Conservation (phyloP, 2,113 vertebrate species). For the Balaenoptera acutorostrata region DNA sequence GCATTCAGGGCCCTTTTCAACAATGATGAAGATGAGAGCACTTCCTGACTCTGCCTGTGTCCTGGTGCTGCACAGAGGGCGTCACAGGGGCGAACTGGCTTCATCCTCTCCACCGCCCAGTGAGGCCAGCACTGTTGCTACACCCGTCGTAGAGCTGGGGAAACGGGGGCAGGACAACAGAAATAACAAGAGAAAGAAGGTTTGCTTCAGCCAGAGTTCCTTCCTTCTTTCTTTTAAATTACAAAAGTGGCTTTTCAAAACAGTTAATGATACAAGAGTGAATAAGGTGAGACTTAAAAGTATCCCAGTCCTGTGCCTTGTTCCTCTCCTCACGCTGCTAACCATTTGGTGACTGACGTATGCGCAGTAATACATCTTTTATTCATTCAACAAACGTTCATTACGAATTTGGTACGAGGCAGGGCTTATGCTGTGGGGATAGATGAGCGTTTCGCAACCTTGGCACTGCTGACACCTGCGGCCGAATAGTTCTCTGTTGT, state of each 20-base stretch:
- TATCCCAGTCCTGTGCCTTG: fast-evolving
- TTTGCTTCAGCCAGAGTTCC: background rate
- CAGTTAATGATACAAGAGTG: background rate
- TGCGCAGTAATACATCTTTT: background rate
- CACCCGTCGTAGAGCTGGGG: background rate
- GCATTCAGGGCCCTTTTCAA: background rate
- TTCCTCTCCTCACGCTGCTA: fast-evolving
- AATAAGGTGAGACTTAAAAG: background rate
- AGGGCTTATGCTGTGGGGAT: background rate
- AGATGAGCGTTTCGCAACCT: background rate
- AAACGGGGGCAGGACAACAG: fast-evolving
- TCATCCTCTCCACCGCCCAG: fast-evolving
- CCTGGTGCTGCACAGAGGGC: fast-evolving
- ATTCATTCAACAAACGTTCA: background rate
- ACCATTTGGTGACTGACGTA: background rate
- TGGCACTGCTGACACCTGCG: fast-evolving
- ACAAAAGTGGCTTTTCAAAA: background rate
- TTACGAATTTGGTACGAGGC: fast-evolving
- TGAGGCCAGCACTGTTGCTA: fast-evolving
- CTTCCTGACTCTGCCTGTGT: fast-evolving
- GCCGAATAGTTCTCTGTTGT: background rate
- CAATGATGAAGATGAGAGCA: fast-evolving
- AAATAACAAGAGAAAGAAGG: background rate
- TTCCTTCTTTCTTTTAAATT: too few relatives aligned
- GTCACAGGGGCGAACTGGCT: fast-evolving